Evolutionary conservation across 2,888 invertebrate genomes (phyloP), one percentile per base, ranked within the genome.

Genomic region (Isoperla grammatica): DNA sequence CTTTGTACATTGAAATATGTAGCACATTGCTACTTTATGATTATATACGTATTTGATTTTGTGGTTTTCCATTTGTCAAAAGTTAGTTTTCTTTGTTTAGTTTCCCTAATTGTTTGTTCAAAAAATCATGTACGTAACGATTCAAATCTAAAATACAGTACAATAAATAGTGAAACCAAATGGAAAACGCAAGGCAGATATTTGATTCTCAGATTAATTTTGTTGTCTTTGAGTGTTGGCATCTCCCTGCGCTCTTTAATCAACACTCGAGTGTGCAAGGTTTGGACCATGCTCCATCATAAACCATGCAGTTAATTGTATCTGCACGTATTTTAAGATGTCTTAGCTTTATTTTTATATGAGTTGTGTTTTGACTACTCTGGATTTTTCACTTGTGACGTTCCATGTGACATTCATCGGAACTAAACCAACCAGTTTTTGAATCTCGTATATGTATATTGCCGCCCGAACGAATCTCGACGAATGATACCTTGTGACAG

Each of bases 1-100:
- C 48, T 48, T 17, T 57, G 48, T 29, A 46, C 49, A 49, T 49
- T 29, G 11, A 29, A 49, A 15, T 37, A 17, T 13, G 45, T 39
- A 53, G 53, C 53, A 17, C 53, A 39, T 37, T 39, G 39, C 53
- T 39, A 20, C 37, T 53, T 35, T 19, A 39, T 35, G 35, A 50
- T 53, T 29, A 29, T 29, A 29, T 29, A 8, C 8, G 8, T 29
- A 29, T 53, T 53, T 53, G 39, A 53, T 39, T 20, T 53, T 46
- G 46, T 17, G 6, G 53, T 53, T 53, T 35, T 37, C 37, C 53
- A 39, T 53, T 53, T 53, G 45, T 13, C 11, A 45, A 15, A 45
- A 17, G 5, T 45, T 15, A 5, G 15, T 17, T 45, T 45, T 45
- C 19, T 6, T 45, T n/a, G n/a, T 53, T 22, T 53, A 39, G 53